phyloP scores from a whole-genome alignment of 92 coral and sea anemone genomes.

The Siderastrea siderea region DNA sequence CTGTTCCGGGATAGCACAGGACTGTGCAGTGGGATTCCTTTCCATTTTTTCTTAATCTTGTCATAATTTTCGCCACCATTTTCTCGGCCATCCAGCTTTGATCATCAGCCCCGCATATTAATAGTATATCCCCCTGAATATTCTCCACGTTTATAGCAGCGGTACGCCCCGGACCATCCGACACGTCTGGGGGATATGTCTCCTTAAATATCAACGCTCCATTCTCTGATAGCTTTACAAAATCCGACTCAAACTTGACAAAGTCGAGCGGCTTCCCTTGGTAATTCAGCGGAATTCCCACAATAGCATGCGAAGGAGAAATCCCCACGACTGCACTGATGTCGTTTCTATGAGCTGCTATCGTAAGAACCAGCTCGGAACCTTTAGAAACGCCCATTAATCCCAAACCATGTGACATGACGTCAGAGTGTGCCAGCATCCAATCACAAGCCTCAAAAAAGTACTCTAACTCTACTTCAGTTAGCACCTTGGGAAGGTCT shows the following conservation, averaged over 20 bases:
- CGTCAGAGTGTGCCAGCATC: slow-evolving; percentile 68
- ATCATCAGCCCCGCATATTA: slow-evolving; percentile 81
- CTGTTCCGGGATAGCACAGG: slow-evolving; percentile 75
- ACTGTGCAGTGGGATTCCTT: slow-evolving; percentile 61
- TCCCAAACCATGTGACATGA: slow-evolving; percentile 72
- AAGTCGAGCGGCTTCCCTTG: slow-evolving; percentile 63
- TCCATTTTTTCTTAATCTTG: slow-evolving; percentile 63
- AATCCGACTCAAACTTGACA: slow-evolving; percentile 78
- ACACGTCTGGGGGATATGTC: slow-evolving; percentile 58
- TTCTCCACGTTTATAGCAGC: slow-evolving; percentile 81
- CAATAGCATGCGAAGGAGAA: slow-evolving; percentile 78
- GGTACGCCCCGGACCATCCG: slow-evolving; percentile 50
- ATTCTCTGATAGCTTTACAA: slow-evolving; percentile 39
- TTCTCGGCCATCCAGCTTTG: slow-evolving; percentile 50
- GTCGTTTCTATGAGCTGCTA: slow-evolving; percentile 76
- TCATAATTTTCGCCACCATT: slow-evolving; percentile 66
- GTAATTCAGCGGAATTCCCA: slow-evolving; percentile 67
- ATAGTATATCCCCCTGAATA: slow-evolving; percentile 73
- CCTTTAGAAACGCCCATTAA: slow-evolving; percentile 89
- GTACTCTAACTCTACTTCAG: slow-evolving; percentile 73
- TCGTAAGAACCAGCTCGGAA: slow-evolving; percentile 66
- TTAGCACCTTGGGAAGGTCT: slow-evolving; percentile 73
- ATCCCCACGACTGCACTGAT: slow-evolving; percentile 78
- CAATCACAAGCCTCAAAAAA: slow-evolving; percentile 84
- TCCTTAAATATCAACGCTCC: slow-evolving; percentile 67